Evolutionary conservation across 2,888 invertebrate genomes (phyloP), one percentile per base, ranked within the genome.

Genomic region (Mythimna impura): DNA sequence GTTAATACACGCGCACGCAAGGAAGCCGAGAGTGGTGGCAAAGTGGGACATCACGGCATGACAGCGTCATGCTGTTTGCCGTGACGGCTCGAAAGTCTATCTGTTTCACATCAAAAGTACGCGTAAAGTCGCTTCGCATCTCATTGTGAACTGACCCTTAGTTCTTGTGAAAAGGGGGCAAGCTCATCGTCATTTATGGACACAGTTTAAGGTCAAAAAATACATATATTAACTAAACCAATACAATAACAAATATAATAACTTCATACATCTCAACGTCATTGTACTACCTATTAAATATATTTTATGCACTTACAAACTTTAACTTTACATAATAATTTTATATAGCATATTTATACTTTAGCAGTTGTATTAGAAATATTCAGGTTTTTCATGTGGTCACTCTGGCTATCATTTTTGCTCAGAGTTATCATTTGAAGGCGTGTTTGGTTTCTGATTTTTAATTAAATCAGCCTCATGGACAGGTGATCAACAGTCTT

Each of bases 261-360:
- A 82, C 72, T 66, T 80, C 69, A 81, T 79, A 80, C 78, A 76
- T 74, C 65, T 73, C 88, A 89, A 77, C 72, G 63, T 87, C 84
- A 71, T 92, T 92, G 90, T 90, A 91, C 91, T 91, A 90, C 76
- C 90, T 91, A 92, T 83, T 84, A 89, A 91, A 90, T 89, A 89
- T 89, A 86, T 71, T 81, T 67, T 71, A 80, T 67, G 84, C 84
- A 87, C 69, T 88, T 86, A 85, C 88, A 89, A 92, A 92, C 90
- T 89, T 92, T 89, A 93, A 93, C 93, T 91, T 87, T 89, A 89
- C 86, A 87, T 90, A 62, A 85, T 75, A 73, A 70, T 58, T 77
- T 77, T 71, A 77, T 67, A 72, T 61, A 78, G 71, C 69, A 8
- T 71, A 54, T 61, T 77, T 62, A 71, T 63, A 65, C 57, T 30